Evolutionary conservation across 2,113 vertebrate genomes (phyloP).

Genomic region (Microtus ochrogaster): DNA sequence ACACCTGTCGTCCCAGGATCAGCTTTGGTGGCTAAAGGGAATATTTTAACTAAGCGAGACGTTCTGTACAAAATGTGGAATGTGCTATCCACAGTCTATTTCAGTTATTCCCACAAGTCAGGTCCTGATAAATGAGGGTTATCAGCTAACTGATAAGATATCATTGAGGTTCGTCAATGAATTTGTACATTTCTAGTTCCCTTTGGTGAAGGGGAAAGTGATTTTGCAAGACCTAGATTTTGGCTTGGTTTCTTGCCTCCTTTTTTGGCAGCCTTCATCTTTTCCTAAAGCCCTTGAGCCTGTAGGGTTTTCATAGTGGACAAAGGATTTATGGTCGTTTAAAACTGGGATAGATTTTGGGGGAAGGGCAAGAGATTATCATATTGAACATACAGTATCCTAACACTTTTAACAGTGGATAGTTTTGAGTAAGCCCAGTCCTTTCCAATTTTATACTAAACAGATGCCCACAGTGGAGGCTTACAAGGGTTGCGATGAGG

Average conservation of each 20-base stretch:
- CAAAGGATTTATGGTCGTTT: constrained; percentile 51
- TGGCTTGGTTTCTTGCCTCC: constrained; percentile 80
- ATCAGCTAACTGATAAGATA: constrained; percentile 79
- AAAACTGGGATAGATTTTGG: constrained; percentile 53
- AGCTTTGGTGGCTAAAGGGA: constrained; percentile 78
- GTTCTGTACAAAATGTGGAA: constrained; percentile 65
- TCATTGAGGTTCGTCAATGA: constrained; percentile 82
- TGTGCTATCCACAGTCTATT: constrained; percentile 67
- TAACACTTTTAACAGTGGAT: constrained; percentile 67
- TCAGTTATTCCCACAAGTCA: constrained; percentile 76
- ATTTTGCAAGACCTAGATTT: constrained; percentile 82
- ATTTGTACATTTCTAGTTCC: constrained; percentile 82
- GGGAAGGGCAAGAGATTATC: background rate
- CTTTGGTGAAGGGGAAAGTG: constrained; percentile 80
- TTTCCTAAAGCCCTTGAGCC: constrained; percentile 74
- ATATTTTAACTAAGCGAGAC: constrained; percentile 67
- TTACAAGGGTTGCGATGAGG: constrained; percentile 78
- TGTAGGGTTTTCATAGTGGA: constrained; percentile 72
- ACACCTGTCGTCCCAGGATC: constrained; percentile 84
- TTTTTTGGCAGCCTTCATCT: constrained; percentile 76
- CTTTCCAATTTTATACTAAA: constrained; percentile 84
- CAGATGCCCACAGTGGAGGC: constrained; percentile 78
- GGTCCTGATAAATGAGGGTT: constrained; percentile 80
- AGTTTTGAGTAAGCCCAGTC: constrained; percentile 78
- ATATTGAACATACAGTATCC: constrained; percentile 50